These are phyloP conservation scores for Globodera rostochiensis DNA, from an alignment of 1,140 invertebrate genomes.

Conservation along the genomic window DNA sequence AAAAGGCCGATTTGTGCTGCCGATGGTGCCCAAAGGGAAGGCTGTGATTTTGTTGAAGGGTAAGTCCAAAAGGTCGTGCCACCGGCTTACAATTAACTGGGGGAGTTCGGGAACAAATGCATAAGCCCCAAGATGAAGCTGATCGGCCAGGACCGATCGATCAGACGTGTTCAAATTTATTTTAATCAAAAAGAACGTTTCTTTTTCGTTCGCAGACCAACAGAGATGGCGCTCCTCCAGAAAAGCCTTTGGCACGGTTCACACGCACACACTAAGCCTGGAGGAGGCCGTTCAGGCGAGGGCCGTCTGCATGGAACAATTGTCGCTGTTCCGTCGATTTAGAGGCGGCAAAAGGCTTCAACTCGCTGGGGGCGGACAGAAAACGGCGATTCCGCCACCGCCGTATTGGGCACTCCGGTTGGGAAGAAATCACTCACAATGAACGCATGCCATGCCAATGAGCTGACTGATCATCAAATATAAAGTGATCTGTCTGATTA, in stretches of 20 bases:
- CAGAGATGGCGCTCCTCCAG: not conserved
- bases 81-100: no score
- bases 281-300: not conserved
- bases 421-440: not conserved
- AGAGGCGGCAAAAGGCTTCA: not conserved
- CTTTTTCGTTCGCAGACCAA: not conserved
- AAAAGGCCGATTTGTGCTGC: not conserved
- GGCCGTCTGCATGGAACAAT: not conserved
- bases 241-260: not conserved
- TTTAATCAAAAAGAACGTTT: no score
- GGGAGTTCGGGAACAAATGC: no score
- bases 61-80: not conserved
- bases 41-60: not conserved
- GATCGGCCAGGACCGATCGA: no score
- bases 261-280: not conserved
- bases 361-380: not conserved
- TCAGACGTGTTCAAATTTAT: no score
- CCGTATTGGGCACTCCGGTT: not conserved
- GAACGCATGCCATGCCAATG: no score
- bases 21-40: not conserved
- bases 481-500: no score
- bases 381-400: not conserved
- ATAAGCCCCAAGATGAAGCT: no score
- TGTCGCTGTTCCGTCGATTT: not conserved
- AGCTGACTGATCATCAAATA: no score